Percentiles rank a stretch among this genome's conserved stretches.
phyloP scores from a whole-genome alignment of 2,888 invertebrate genomes.

The Noctua comes region DNA sequence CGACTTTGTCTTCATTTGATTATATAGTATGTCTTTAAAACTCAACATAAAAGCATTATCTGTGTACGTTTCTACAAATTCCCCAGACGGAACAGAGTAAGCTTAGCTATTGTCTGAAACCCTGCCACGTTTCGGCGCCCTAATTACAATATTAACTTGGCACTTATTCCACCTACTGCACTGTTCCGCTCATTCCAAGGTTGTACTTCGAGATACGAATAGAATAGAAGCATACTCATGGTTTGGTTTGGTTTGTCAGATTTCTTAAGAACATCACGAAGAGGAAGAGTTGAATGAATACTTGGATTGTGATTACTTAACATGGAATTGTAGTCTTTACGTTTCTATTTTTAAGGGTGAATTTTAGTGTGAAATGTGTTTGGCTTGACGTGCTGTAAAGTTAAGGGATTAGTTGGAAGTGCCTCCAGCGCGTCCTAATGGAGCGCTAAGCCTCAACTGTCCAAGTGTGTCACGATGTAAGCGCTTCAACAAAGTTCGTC shows the following conservation, averaged over 20 bases:
- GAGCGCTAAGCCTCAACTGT: no score
- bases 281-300: no score
- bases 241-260: not conserved
- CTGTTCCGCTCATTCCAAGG: not conserved
- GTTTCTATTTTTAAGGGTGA: no score
- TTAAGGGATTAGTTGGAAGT: no score
- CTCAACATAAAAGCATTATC: not conserved
- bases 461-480: no score
- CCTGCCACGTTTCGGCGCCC: conserved; percentile 12
- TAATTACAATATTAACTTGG: conserved; percentile 63
- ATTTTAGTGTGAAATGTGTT: no score
- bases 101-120: conserved; percentile 3
- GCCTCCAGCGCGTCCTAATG: no score
- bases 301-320: no score
- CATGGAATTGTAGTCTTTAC: no score
- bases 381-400: no score
- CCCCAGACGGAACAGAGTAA: not conserved
- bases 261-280: not conserved
- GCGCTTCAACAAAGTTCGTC: no score
- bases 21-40: not conserved
- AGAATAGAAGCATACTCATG: not conserved
- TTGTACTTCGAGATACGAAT: not conserved
- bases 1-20: not conserved
- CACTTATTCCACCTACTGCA: conserved; percentile 9
- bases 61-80: no score